Base-by-base conservation (phyloP, 2,797 vertebrate genomes). In the Perodicticus potto region DNA sequence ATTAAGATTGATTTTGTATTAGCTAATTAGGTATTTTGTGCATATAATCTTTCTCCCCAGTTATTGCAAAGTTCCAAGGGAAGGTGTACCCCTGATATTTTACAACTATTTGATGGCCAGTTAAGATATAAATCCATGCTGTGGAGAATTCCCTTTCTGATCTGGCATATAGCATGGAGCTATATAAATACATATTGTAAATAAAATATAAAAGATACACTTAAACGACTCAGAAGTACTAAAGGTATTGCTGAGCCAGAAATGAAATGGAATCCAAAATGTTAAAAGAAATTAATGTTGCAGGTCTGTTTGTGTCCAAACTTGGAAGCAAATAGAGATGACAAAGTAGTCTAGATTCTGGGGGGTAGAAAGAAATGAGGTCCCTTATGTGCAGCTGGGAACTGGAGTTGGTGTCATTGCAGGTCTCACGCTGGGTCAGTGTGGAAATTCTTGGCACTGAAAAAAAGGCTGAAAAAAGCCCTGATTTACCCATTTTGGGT, bases 71-170 rank as follows among this genome's bases (percentile, higher is more conserved):
- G 19, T 86, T 37, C 61, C 89, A 83, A 84, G 19, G 86, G 11
- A 40, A 82, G 49, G n/a, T n/a, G 45, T 81, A 81, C n/a, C 16
- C 11, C 19, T 90, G 86, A 67, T 55, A 94, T 95, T 97, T 95
- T 94, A 89, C 72, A 93, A 94, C 29, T 93, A 73, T 43, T 81
- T 85, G 86, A 91, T 69, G 63, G 7, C 82, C 80, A 95, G 81
- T 91, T 89, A 96, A 91, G 72, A 91, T 59, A 49, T 57, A 92
- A 95, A 95, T 91, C 84, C 84, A 91, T 27, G 55, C 84, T 76
- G 89, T 94, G 43, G 45, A 70, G 89, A 63, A 23, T 84, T 70
- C 19, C 25, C 7, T 93, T 92, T 95, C 74, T 86, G 78, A 94
- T 84, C 63, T 32, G 87, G 55, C 74, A 81, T 57, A 91, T 40